Conservation (phyloP, 2,888 invertebrate genomes). For the Agrotis segetum region DNA sequence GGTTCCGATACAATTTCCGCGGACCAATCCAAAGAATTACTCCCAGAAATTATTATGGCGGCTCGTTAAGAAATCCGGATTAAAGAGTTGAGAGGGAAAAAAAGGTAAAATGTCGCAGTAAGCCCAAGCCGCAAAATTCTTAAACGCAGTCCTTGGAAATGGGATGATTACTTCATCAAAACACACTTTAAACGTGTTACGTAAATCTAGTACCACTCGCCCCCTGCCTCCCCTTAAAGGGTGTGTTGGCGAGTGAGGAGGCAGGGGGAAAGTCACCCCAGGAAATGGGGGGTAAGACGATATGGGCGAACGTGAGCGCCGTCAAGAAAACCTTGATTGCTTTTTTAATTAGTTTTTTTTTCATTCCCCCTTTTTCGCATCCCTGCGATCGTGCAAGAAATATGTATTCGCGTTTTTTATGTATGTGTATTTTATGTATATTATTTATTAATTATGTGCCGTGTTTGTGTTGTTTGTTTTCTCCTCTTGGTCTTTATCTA, state of each 20-base stretch:
- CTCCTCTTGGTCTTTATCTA: background rate
- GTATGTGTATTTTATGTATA: slow-evolving; percentile 76
- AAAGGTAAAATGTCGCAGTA: slow-evolving; percentile 79
- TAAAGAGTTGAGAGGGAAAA: slow-evolving; percentile 85
- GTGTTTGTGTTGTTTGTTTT: slow-evolving; percentile 8
- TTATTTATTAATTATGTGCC: slow-evolving; percentile 68
- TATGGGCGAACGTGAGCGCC: slow-evolving; percentile 91
- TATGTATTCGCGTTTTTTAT: slow-evolving; percentile 83
- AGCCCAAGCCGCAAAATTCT: slow-evolving; percentile 88
- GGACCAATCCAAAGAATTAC: slow-evolving; percentile 76
- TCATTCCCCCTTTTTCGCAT: slow-evolving; percentile 89
- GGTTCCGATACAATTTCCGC: slow-evolving; percentile 74
- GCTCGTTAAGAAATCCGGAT: slow-evolving; percentile 87
- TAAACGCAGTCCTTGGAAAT: slow-evolving; percentile 90
- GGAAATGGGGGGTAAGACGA: slow-evolving; percentile 90
- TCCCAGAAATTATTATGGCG: slow-evolving; percentile 79
- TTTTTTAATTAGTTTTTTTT: slow-evolving; percentile 91
- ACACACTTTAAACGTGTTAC: slow-evolving; percentile 91
- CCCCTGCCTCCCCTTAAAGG: slow-evolving; percentile 82
- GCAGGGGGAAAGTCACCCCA: slow-evolving; percentile 75
- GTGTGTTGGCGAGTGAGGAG: slow-evolving; percentile 77
- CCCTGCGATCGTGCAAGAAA: slow-evolving; percentile 86
- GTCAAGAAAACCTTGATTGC: slow-evolving; percentile 91
- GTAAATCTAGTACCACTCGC: slow-evolving; percentile 90
- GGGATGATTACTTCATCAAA: slow-evolving; percentile 91